Evolutionary conservation across 2,113 vertebrate species (phyloP).

Genomic region (Himantopus leucocephalus): DNA sequence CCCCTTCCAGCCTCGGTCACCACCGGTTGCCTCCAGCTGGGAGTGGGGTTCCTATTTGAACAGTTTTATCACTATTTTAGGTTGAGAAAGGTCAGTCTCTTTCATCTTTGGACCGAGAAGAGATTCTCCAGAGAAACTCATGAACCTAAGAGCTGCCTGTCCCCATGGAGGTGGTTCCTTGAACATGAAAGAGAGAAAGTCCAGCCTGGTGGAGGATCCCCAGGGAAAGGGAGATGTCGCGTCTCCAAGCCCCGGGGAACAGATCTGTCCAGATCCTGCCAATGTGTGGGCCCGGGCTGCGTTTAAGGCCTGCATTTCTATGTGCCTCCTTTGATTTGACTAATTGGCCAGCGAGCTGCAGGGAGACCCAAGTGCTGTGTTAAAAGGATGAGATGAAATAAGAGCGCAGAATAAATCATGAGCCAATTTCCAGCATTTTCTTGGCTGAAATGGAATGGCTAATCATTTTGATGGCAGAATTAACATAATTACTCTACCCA

Average conservation of each 20-base stretch:
- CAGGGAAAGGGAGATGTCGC: background rate
- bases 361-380: background rate
- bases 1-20: background rate
- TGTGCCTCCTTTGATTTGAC: background rate
- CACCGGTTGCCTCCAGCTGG: background rate
- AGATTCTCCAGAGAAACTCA: background rate
- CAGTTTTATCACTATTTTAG: background rate
- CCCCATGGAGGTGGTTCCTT: background rate
- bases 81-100: background rate
- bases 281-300: fast-evolving
- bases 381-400: conserved; percentile 1
- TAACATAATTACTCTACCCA: conserved; percentile 38
- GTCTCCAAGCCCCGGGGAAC: fast-evolving
- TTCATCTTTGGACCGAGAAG: background rate
- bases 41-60: background rate
- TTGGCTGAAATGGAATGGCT: conserved; percentile 43
- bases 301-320: background rate
- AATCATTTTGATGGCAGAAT: conserved; percentile 51
- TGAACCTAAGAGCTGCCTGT: fast-evolving
- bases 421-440: conserved; percentile 50
- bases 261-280: background rate
- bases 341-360: conserved; percentile 2
- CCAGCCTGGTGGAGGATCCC: background rate
- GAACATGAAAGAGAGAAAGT: background rate
- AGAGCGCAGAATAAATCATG: conserved; percentile 49